These are phyloP conservation scores for Sturmia bella DNA, from an alignment of 2,888 invertebrate species.

Conservation along the genomic window DNA sequence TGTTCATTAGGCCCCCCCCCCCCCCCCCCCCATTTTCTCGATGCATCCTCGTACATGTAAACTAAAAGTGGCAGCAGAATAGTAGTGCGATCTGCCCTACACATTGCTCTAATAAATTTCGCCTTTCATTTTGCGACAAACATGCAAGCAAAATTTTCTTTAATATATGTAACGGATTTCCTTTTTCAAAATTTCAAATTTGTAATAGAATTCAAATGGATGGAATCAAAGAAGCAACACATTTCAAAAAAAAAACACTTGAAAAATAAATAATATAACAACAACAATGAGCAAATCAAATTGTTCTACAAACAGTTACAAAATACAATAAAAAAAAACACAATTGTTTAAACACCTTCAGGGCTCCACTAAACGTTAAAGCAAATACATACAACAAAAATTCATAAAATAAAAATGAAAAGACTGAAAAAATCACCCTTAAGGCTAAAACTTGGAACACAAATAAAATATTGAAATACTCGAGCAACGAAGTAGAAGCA, in stretches of 20 bases:
- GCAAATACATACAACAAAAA: constrained; percentile 33
- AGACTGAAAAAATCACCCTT: constrained; percentile 72
- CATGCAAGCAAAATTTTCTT: background rate
- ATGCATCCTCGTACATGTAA: too few relatives aligned
- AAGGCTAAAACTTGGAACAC: constrained; percentile 65
- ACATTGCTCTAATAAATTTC: too few relatives aligned
- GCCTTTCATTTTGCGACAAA: too few relatives aligned
- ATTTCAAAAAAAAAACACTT: constrained; percentile 5
- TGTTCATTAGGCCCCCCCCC: too few relatives aligned
- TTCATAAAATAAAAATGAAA: constrained; percentile 54
- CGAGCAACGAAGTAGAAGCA: constrained; percentile 32
- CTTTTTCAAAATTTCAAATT: background rate
- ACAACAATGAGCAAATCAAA: constrained; percentile 29
- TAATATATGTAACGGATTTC: constrained; percentile 51
- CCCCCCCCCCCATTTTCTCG: too few relatives aligned
- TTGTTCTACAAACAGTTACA: constrained; percentile 48
- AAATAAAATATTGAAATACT: constrained; percentile 59
- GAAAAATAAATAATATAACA: constrained; percentile 10
- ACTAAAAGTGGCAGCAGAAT: too few relatives aligned
- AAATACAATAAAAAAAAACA: constrained; percentile 33
- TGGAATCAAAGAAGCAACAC: constrained; percentile 23
- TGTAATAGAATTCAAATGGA: constrained; percentile 51
- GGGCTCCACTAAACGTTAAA: constrained; percentile 60
- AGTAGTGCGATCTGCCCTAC: too few relatives aligned
- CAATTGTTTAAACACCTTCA: constrained; percentile 49